phyloP scores from a whole-genome alignment of 2,888 invertebrate genomes.

The Conops quadrifasciatus region DNA sequence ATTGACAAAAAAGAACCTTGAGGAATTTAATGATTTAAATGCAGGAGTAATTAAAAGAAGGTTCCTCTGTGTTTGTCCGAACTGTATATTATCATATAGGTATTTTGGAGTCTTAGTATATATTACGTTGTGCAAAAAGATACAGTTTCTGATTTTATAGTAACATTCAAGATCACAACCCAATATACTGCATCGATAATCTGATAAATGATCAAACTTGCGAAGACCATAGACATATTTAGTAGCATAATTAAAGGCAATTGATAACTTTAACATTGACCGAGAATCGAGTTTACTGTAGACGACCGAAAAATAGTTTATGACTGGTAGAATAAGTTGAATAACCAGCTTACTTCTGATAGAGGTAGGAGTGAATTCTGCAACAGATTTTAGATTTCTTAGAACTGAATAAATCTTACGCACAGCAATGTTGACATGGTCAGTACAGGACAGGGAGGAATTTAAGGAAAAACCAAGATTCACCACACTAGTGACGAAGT shows the following conservation, averaged over 20 bases:
- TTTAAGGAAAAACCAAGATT: background rate
- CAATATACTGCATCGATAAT: background rate
- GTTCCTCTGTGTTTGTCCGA: too few relatives aligned
- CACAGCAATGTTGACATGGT: background rate
- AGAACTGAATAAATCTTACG: background rate
- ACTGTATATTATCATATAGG: too few relatives aligned
- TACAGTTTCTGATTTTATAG: too few relatives aligned
- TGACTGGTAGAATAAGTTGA: too few relatives aligned
- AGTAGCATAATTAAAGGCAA: background rate
- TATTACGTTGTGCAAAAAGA: too few relatives aligned
- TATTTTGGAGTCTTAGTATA: too few relatives aligned
- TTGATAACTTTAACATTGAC: background rate
- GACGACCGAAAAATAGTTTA: background rate
- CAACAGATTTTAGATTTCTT: background rate
- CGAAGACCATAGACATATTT: too few relatives aligned
- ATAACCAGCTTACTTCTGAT: background rate
- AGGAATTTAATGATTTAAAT: too few relatives aligned
- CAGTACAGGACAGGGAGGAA: background rate
- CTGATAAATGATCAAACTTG: background rate
- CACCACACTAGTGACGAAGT: background rate
- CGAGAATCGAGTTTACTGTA: background rate
- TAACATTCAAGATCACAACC: too few relatives aligned
- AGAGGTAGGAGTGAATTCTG: background rate
- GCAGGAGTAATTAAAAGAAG: too few relatives aligned
- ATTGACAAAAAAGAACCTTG: too few relatives aligned